These are phyloP conservation scores for Synanthedon andrenaeformis DNA, from an alignment of 2,888 invertebrate genomes.

Conservation along the genomic window DNA sequence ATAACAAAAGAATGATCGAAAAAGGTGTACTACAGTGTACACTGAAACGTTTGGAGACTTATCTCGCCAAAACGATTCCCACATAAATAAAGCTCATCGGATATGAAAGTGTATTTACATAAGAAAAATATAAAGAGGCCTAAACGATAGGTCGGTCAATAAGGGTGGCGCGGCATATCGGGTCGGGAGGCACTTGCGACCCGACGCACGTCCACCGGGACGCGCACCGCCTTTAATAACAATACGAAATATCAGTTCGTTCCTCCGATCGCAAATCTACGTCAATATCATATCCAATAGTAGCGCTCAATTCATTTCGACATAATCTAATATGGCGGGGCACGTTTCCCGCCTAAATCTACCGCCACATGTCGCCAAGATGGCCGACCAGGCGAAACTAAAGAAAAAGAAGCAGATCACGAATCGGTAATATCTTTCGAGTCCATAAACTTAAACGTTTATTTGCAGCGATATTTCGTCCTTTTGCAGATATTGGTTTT, in stretches of 20 bases:
- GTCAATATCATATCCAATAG: conserved; percentile 72
- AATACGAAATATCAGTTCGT: conserved; percentile 71
- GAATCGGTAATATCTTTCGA: conserved; percentile 70
- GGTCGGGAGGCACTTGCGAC: conserved; percentile 32
- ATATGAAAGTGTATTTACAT: conserved; percentile 69
- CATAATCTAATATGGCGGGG: conserved; percentile 68
- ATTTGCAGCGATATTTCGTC: conserved; percentile 70
- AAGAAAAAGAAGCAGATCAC: conserved; percentile 66
- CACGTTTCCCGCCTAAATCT: conserved; percentile 70
- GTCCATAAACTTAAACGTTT: conserved; percentile 71
- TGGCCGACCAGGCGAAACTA: conserved; percentile 64
- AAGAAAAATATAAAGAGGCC: conserved; percentile 70
- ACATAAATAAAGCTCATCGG: conserved; percentile 72
- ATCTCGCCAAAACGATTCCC: conserved; percentile 70
- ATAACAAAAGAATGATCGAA: conserved; percentile 26
- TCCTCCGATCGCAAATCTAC: conserved; percentile 70
- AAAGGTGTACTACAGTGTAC: conserved; percentile 55
- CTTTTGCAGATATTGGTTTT: conserved; percentile 66
- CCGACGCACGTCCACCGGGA: conserved; percentile 52
- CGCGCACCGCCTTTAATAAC: conserved; percentile 62
- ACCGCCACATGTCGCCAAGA: conserved; percentile 70
- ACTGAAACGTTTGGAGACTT: conserved; percentile 55
- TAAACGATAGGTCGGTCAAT: conserved; percentile 65
- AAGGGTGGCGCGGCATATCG: conserved; percentile 58
- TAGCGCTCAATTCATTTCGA: conserved; percentile 67